Evolutionary conservation across 2,113 vertebrate species (phyloP), one percentile per base, ranked within the genome.

Genomic region (Myotis brandtii): DNA sequence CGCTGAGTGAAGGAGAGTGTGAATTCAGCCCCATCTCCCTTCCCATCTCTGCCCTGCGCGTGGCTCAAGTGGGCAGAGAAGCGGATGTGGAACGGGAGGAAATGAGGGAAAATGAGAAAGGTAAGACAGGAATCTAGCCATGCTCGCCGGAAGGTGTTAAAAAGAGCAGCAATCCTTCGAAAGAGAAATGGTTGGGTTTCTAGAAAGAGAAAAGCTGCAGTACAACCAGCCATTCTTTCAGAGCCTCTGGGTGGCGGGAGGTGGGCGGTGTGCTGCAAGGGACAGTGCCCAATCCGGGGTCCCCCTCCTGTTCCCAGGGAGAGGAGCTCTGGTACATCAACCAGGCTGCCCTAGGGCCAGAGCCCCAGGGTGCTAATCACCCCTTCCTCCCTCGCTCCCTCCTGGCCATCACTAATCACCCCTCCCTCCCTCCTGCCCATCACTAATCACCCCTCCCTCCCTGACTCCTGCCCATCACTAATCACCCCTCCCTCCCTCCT

Each of bases 61-160:
- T 20, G 37, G 59, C 91, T 69, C 43, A 2, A 0, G 59, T 37
- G 72, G 66, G 62, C 84, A 85, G 95, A 1, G 27, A 83, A 32
- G 46, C 34, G 37, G 92, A 32, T 34, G 3, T 34, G 64, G 54
- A 52, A 46, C 6, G 7, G n/a, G 54, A 73, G 46, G 66, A 70
- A 66, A 89, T 37, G 43, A 43, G 30, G 75, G 86, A 66, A 80
- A 88, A 92, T 73, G 37, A 88, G 88, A 86, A 93, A 95, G 62
- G 62, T 81, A 75, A 89, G 75, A 62, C 80, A 79, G n/a, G n/a
- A 98, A 66, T 89, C 73, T 21, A 93, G 73, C 20, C 76, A 64
- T 48, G 94, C 54, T 73, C n/a, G 94, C 93, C n/a, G 70, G 48
- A 94, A 95, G 93, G 90, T 94, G 43, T 94, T 90, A 40, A 96